A percentile compares a stretch with the other conserved stretches of the same genome.
These are phyloP conservation scores for Lysiphlebus fabarum DNA, from an alignment of 1,140 invertebrate genomes.

Conservation along the genomic window DNA sequence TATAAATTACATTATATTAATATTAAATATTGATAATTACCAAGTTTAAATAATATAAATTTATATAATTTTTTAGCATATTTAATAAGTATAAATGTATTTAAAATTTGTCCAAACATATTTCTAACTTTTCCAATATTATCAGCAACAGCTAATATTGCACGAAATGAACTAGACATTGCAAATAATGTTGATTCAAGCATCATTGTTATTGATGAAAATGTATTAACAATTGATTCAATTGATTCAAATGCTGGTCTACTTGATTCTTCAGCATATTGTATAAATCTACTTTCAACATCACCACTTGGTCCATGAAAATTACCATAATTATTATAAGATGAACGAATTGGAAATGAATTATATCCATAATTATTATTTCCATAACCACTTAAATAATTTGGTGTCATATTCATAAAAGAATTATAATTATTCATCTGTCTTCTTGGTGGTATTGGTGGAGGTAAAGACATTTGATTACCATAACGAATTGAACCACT, in stretches of 20 bases:
- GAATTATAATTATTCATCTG: not conserved
- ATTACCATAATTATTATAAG: constrained; percentile 16
- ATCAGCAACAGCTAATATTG: constrained; percentile 91
- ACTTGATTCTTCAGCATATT: constrained; percentile 86
- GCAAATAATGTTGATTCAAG: constrained; percentile 94
- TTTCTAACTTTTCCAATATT: constrained; percentile 82
- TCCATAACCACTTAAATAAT: constrained; percentile 12
- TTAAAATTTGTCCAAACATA: constrained; percentile 81
- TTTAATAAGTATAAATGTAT: constrained; percentile 77
- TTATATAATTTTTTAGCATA: constrained; percentile 75
- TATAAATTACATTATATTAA: no score
- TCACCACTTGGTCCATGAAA: constrained; percentile 56
- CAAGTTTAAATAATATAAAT: constrained; percentile 68
- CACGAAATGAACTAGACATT: constrained; percentile 90
- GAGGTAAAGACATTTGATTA: not conserved
- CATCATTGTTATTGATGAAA: constrained; percentile 93
- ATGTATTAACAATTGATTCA: constrained; percentile 86
- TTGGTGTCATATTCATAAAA: constrained; percentile 5
- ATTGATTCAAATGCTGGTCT: constrained; percentile 91
- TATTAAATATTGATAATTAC: constrained; percentile 53
- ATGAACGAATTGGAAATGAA: not conserved
- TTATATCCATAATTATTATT: constrained; percentile 1
- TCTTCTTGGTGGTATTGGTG: constrained; percentile 18
- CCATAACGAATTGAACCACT: constrained; percentile 1
- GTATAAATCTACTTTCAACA: constrained; percentile 71